These are phyloP conservation scores for Acomys russatus DNA, from an alignment of 2,797 vertebrate species.

Conservation along the genomic window DNA sequence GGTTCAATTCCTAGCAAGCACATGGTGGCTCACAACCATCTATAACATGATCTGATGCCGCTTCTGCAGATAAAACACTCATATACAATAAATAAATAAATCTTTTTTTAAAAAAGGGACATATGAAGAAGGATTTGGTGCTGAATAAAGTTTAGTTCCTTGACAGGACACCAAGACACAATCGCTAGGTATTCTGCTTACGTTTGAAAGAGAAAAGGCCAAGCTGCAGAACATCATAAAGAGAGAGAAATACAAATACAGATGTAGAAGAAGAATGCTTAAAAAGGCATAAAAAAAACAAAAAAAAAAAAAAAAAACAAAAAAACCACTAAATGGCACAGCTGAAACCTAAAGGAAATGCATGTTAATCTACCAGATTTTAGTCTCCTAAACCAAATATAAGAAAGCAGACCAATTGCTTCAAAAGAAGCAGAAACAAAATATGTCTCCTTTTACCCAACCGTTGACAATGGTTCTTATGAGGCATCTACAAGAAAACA, in stretches of 20 bases:
- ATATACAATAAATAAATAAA: no score
- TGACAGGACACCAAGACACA: background rate
- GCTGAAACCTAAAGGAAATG: background rate
- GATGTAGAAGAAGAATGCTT: background rate
- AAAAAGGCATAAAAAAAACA: background rate
- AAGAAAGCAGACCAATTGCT: background rate
- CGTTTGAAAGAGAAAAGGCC: background rate
- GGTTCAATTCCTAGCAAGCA: no score
- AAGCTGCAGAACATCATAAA: background rate
- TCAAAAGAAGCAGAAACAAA: background rate
- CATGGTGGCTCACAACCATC: no score
- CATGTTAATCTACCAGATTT: background rate
- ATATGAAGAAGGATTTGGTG: background rate
- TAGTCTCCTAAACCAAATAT: background rate
- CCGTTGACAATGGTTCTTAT: background rate
- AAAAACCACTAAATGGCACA: background rate
- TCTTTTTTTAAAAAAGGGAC: no score
- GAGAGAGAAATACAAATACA: background rate
- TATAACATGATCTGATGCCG: no score
- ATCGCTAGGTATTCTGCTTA: background rate
- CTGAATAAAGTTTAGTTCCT: background rate
- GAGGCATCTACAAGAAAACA: background rate
- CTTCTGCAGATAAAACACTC: no score
- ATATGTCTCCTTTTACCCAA: background rate
- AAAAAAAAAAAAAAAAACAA: no score